Conservation (phyloP, 2,113 vertebrate species). For the Nothoprocta pentlandii region DNA sequence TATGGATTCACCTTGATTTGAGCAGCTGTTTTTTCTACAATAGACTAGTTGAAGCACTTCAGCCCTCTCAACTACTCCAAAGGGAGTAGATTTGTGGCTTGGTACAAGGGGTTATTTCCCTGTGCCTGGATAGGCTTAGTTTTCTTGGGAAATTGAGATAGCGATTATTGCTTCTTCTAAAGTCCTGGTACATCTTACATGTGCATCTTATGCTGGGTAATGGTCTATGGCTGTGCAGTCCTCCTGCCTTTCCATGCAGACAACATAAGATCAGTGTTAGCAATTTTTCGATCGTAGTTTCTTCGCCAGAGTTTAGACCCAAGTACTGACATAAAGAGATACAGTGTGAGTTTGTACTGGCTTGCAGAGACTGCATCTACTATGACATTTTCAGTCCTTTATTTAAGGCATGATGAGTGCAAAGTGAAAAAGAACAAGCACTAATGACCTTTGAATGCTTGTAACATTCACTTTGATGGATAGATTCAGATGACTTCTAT, state of each 20-base stretch:
- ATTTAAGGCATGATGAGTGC: not conserved
- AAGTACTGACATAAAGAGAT: not conserved
- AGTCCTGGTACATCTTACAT: not conserved
- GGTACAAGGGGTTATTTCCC: not conserved
- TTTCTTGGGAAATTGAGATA: not conserved
- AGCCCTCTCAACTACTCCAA: not conserved
- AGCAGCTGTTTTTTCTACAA: not conserved
- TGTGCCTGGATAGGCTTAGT: not conserved
- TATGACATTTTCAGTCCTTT: not conserved
- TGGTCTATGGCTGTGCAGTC: not conserved
- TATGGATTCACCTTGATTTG: not conserved
- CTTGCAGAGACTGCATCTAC: not conserved
- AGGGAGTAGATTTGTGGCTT: not conserved
- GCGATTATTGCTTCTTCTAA: not conserved
- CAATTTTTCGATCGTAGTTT: not conserved
- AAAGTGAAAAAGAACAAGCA: not conserved
- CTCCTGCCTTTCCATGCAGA: not conserved
- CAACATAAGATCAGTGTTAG: rapidly evolving
- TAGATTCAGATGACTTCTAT: too few relatives aligned
- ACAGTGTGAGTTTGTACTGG: not conserved
- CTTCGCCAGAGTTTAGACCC: not conserved
- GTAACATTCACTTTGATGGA: too few relatives aligned
- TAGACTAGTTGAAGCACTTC: not conserved
- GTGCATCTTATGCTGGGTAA: not conserved
- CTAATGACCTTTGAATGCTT: not conserved